Evolutionary conservation across 2,113 vertebrate species (phyloP).

Genomic region (Coptodon bakossiorum): DNA sequence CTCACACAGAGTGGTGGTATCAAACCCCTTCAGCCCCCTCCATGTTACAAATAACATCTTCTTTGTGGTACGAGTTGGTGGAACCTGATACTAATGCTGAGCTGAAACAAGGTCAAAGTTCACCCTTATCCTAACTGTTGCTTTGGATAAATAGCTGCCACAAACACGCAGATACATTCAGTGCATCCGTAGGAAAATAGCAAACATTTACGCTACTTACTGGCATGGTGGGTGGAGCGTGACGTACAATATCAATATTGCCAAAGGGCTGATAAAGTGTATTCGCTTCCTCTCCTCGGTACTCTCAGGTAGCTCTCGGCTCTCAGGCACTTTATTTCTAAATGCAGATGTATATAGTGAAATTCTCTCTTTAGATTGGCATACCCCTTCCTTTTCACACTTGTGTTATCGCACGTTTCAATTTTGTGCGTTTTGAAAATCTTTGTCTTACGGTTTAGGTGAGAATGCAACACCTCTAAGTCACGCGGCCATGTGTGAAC

Average conservation of each 20-base stretch:
- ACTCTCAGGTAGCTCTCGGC: neutral
- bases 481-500: neutral
- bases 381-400: slow-evolving; percentile 40
- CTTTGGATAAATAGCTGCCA: neutral
- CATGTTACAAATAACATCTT: neutral
- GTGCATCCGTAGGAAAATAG: neutral
- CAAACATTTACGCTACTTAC: slow-evolving; percentile 20
- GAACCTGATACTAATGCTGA: neutral
- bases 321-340: neutral
- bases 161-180: neutral
- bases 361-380: neutral
- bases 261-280: neutral
- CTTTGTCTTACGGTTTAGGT: neutral
- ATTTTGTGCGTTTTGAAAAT: neutral
- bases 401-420: neutral
- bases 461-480: neutral
- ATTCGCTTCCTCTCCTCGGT: neutral
- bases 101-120: neutral
- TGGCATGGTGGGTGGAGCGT: slow-evolving; percentile 2
- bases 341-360: neutral
- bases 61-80: neutral
- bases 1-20: slow-evolving; percentile 44
- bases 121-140: neutral
- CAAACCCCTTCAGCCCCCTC: neutral
- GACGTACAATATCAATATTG: neutral